A percentile compares a stretch with the other conserved stretches of the same genome.
Conservation (phyloP, 2,888 invertebrate genomes). For the Empis livida region DNA sequence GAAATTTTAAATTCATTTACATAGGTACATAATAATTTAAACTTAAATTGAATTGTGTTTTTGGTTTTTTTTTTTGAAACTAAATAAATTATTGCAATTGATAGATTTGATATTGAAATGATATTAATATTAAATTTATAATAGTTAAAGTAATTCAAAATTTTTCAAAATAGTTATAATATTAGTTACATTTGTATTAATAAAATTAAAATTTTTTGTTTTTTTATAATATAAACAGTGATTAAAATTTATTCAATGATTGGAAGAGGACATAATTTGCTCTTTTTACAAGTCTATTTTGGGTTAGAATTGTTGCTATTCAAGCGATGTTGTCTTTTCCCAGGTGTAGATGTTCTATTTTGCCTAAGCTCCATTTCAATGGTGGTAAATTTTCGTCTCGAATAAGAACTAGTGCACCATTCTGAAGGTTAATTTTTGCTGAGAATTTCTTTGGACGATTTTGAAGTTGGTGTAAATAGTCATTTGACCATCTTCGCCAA, state of each 20-base stretch:
- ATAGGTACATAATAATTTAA: no score
- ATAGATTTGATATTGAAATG: no score
- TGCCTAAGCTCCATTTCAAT: neutral
- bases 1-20: no score
- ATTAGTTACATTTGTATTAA: no score
- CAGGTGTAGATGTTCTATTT: neutral
- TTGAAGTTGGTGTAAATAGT: constrained; percentile 1
- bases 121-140: no score
- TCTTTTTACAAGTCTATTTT: neutral
- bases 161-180: no score
- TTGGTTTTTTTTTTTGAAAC: no score
- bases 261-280: neutral
- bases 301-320: neutral
- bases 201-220: no score
- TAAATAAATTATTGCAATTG: no score
- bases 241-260: neutral
- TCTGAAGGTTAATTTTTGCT: neutral
- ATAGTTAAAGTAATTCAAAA: no score
- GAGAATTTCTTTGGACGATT: neutral
- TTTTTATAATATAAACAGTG: no score
- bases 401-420: neutral
- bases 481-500: constrained; percentile 1
- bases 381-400: constrained; percentile 1
- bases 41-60: no score
- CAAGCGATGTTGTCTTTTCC: neutral